Base-by-base conservation (phyloP, 2,888 invertebrate species). In the Tubulanus polymorphus region DNA sequence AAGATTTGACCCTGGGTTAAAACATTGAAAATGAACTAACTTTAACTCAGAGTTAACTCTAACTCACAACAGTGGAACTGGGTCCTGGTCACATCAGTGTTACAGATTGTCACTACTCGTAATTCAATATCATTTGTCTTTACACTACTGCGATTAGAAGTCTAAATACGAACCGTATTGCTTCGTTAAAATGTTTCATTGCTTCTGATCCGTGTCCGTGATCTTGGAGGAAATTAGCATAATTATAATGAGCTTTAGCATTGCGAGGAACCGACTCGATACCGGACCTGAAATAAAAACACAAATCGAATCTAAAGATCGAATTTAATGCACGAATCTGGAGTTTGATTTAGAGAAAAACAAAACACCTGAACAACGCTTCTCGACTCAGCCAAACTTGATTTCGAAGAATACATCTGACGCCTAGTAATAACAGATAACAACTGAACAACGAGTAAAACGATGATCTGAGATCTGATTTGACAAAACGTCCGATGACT, bases 201-300 rank as follows among this genome's bases (percentile, higher is more conserved):
- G 91, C 91, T 61, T 84, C 83, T 65, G 87, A 87, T 56, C 85
- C 85, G 68, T 87, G 84, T 37, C 87, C 87, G 46, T 85, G 83
- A 76, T 91, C 91, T 75, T 89, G 85, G 65, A 90, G 83, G 77
- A 88, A 88, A 83, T 92, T 92, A 47, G 88, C 92, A 73, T 88
- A 90, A 82, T 92, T 92, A 82, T 91, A 92, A 81, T 91, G 91
- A 81, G 90, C 86, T 81, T 92, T 92, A 54, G 91, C 91, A 76
- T 92, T 93, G 80, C 89, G 87, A 0, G 91, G 91, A 51, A 90
- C 79, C 15, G 87, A 87, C 63, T 85, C 83, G 54, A 92, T 81
- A 48, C 91, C 92, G 51, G 91, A 87, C 74, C 91, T 91, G 83
- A 3, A 3, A 50, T n/a, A 41, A 12, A 12, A n/a, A 32, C 10